Conservation (phyloP, 2,797 vertebrate species). For the Onychomys leucogaster region DNA sequence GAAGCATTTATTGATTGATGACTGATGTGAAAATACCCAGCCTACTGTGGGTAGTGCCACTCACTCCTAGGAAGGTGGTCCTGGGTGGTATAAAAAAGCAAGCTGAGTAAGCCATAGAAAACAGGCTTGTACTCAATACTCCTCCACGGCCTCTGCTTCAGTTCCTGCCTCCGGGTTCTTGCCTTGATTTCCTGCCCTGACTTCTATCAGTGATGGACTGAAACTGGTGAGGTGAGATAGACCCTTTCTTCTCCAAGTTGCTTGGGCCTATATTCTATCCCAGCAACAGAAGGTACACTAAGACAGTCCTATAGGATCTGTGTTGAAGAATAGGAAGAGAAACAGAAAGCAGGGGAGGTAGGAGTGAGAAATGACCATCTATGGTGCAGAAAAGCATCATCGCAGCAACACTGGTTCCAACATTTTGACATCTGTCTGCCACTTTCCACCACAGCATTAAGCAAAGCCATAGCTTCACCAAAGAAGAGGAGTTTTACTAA, state of each 20-base stretch:
- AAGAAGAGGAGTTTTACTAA: conserved; percentile 18
- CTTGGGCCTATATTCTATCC: neutral
- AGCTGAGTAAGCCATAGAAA: neutral
- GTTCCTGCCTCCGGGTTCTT: neutral
- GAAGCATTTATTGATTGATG: neutral
- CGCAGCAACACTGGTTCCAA: neutral
- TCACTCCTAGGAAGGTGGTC: neutral
- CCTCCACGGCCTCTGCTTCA: neutral
- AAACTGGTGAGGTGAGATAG: neutral
- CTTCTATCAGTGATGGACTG: neutral
- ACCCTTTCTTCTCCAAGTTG: neutral
- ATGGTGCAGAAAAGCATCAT: neutral
- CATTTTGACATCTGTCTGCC: neutral
- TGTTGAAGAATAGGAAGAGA: no score
- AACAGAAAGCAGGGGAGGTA: fast-evolving
- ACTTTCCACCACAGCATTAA: neutral
- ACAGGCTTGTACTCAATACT: neutral
- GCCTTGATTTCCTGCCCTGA: neutral
- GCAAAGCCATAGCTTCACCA: neutral
- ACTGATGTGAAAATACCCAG: neutral
- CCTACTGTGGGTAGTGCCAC: neutral
- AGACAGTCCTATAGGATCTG: neutral
- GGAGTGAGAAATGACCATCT: neutral
- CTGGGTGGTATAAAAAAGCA: neutral
- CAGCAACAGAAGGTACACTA: neutral